Base-by-base conservation (phyloP, 2,113 vertebrate species). In the Colistium nudipinnis region DNA sequence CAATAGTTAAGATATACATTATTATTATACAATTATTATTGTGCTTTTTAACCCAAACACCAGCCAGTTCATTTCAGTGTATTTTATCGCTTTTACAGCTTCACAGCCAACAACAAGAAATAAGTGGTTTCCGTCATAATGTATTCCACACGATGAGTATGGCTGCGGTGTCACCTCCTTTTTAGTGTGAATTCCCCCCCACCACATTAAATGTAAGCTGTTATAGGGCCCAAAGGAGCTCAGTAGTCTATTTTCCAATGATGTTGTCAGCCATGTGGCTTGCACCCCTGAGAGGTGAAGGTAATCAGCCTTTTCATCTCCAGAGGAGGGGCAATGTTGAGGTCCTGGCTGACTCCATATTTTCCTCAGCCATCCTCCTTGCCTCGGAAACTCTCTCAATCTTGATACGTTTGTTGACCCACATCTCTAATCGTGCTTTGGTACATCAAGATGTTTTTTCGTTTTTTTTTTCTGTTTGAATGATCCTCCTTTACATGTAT, bases 241-340 rank as follows among this genome's bases (percentile, higher is more conserved):
- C 74, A 35, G 88, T 81, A 84, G 88, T 91, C 90, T 93, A 88
- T 92, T 93, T 93, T 93, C 88, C 87, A 89, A 88, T 92, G 91
- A 93, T 92, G 92, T 91, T 92, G 88, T 92, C 90, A 93, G 83
- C 87, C 86, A 87, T 91, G 91, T 91, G 90, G 87, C 87, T 83
- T 86, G 82, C 85, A 84, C 90, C 87, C 88, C 79, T 77, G 88
- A 91, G 89, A 90, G 91, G 87, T 85, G 84, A 82, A 91, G 89
- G 90, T 92, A 92, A 92, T 93, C 92, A 92, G 87, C 83, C 89
- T 87, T 87, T 90, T 89, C 89, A 91, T 92, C 88, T 92, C 86
- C 69, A 85, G 88, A 89, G 91, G 78, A 90, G 81, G 88, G 83
- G 76, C 83, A 57, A 70, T 39, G 76, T 70, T 16, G 64, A 82